phyloP scores from a whole-genome alignment of 2,888 invertebrate genomes.

The Eupithecia dodoneata region DNA sequence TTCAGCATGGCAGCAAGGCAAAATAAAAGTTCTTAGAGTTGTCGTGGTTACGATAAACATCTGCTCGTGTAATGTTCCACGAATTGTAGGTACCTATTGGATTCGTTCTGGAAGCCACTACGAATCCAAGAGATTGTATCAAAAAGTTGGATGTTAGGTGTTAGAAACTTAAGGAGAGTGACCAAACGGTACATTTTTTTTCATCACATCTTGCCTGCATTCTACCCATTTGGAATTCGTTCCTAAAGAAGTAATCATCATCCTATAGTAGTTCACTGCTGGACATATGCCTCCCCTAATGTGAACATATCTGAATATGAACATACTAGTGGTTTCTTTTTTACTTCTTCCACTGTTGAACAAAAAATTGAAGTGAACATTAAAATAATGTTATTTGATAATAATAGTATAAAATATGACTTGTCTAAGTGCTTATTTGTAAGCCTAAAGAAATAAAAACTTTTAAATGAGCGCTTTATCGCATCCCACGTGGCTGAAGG shows the following conservation, averaged over 20 bases:
- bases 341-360: too few species aligned
- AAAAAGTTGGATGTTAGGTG: background rate
- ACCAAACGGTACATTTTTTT: background rate
- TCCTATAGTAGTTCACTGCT: too few species aligned
- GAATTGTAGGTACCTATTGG: background rate
- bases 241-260: background rate
- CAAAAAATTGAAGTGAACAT: too few species aligned
- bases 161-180: background rate
- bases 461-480: too few species aligned
- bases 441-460: too few species aligned
- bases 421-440: too few species aligned
- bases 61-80: background rate
- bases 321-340: too few species aligned
- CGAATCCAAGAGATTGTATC: background rate
- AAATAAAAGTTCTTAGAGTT: background rate
- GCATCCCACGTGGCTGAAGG: too few species aligned
- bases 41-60: background rate
- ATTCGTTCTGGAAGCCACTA: background rate
- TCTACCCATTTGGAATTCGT: background rate
- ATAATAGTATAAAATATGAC: too few species aligned
- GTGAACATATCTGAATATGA: too few species aligned
- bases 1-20: background rate
- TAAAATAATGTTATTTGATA: too few species aligned
- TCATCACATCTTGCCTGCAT: background rate
- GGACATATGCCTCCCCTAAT: too few species aligned